phyloP scores from a whole-genome alignment of 2,888 invertebrate genomes.

The Nudaria mundana region DNA sequence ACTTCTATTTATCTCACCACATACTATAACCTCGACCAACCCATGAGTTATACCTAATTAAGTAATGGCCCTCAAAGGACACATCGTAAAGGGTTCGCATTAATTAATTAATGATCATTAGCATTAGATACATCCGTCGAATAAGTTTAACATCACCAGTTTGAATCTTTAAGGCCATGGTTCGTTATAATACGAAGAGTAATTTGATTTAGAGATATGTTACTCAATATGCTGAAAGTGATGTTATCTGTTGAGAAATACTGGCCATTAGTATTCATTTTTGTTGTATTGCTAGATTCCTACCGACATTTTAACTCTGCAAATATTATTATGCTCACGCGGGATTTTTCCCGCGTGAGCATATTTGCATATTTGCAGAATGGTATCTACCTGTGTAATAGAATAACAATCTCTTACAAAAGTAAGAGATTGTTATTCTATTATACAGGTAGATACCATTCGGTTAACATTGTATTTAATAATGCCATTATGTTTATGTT shows the following conservation, averaged over 20 bases:
- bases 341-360: too few relatives aligned
- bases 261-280: too few relatives aligned
- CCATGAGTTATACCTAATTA: conserved; percentile 70
- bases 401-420: too few relatives aligned
- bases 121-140: conserved; percentile 54
- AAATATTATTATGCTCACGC: too few relatives aligned
- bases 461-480: too few relatives aligned
- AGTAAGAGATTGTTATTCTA: too few relatives aligned
- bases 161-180: conserved; percentile 35
- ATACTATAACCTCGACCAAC: conserved; percentile 37
- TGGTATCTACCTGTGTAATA: too few relatives aligned
- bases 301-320: too few relatives aligned
- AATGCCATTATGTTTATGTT: too few relatives aligned
- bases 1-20: conserved; percentile 25
- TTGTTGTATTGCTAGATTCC: too few relatives aligned
- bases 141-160: conserved; percentile 48
- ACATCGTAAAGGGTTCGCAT: conserved; percentile 65
- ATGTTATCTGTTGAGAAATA: not conserved
- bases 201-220: conserved; percentile 1
- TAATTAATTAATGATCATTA: conserved; percentile 78
- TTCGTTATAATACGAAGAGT: not conserved
- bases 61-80: conserved; percentile 71
- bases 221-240: not conserved
- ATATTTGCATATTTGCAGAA: too few relatives aligned
- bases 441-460: too few relatives aligned